These are phyloP conservation scores for Melipona quadrifasciata DNA, from an alignment of 1,140 invertebrate genomes.

Conservation along the genomic window DNA sequence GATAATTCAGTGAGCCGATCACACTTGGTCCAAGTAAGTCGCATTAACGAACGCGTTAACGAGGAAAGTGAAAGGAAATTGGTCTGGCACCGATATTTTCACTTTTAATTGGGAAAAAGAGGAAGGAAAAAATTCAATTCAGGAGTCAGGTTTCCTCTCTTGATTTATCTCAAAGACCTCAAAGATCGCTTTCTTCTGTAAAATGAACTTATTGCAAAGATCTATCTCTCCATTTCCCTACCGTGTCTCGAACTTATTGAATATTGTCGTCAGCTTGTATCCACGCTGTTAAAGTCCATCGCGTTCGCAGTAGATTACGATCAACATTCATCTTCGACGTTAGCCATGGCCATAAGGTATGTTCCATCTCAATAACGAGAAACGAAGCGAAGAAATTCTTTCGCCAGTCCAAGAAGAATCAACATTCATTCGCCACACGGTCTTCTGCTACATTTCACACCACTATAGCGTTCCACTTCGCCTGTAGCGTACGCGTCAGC, in stretches of 20 bases:
- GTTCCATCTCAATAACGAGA: background rate
- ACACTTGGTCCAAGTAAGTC: background rate
- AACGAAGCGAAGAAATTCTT: background rate
- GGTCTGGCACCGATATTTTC: background rate
- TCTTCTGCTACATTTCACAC: background rate
- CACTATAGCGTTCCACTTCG: too few relatives aligned
- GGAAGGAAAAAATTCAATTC: background rate
- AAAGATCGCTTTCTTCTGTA: background rate
- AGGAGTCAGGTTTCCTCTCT: too few relatives aligned
- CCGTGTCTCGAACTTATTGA: background rate
- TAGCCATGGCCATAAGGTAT: too few relatives aligned
- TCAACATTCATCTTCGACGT: background rate
- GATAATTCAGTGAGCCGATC: background rate
- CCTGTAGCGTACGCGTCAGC: too few relatives aligned
- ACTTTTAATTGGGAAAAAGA: background rate
- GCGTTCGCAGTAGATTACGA: background rate
- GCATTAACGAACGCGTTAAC: background rate
- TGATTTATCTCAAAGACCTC: background rate
- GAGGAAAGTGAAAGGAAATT: background rate
- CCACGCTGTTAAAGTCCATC: background rate
- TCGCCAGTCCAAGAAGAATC: background rate
- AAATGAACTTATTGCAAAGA: background rate
- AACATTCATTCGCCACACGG: background rate
- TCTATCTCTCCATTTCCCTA: background rate
- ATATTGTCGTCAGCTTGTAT: background rate